Evolutionary conservation across 1,140 invertebrate genomes (phyloP), one percentile per base, ranked within the genome.

Genomic region (Bombyx mandarina): DNA sequence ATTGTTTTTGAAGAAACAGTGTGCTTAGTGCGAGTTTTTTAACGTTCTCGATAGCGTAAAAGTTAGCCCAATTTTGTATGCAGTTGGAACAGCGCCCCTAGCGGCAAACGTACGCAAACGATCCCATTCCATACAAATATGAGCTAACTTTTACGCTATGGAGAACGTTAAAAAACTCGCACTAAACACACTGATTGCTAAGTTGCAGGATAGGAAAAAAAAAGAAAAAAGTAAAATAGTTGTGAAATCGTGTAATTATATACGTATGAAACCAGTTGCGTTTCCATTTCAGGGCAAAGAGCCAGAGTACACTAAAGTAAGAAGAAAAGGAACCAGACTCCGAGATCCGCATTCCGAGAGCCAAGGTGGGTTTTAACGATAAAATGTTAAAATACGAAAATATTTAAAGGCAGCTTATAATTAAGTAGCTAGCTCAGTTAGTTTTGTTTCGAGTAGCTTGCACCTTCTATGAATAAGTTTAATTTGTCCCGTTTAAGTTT

Each of bases 301-400:
- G 71, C 93, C 93, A 56, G 93, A 94, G 78, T 94, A 94, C 72
- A 94, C 93, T 7, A 94, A 94, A 89, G 93, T 94, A 10, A 86
- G 93, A 73, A 92, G 93, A 92, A 94, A 94, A 92, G 92, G 92
- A 57, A 91, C 90, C 58, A 90, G 92, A 71, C 88, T 94, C 45
- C 88, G 93, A 61, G 93, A 94, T 81, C 93, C 93, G 3, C 93
- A 94, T 81, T 93, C 93, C 1, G 93, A 94, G 79, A 94, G 93
- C 75, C 93, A 94, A 93, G 93, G 93, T 94, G 90, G 66, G 57
- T 63, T 63, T 35, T 35, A 35, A 2, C 54, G 53, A 49, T 50
- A 22, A 43, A 61, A 56, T 45, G 52, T 47, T 56, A 53, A 65
- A 60, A 51, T 50, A 22, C 35, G 6, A 43, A n/a, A 42, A 48